Conservation (phyloP, 2,113 vertebrate genomes). For the Plecotus auritus region DNA sequence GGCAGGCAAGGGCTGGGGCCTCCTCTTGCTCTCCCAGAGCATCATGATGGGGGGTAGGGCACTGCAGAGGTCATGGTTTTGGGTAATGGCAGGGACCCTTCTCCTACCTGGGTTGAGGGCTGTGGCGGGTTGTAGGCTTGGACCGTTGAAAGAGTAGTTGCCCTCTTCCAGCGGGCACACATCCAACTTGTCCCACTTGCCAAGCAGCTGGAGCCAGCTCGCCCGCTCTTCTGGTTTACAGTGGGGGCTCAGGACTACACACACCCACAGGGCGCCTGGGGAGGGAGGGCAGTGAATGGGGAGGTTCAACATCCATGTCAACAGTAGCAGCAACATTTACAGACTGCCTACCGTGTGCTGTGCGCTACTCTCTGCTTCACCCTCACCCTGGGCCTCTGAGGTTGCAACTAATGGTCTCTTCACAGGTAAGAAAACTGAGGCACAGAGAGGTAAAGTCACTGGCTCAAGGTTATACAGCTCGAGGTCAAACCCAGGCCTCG, state of each 20-base stretch:
- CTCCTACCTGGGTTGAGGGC: slow-evolving; percentile 69
- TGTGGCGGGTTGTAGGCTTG: slow-evolving; percentile 27
- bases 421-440: background rate
- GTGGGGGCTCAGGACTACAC: slow-evolving; percentile 79
- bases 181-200: slow-evolving; percentile 77
- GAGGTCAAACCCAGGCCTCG: background rate
- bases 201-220: slow-evolving; percentile 78
- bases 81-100: background rate
- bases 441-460: background rate
- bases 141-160: slow-evolving; percentile 70
- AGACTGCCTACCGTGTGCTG: background rate
- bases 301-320: background rate
- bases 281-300: background rate
- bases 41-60: background rate
- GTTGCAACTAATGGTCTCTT: background rate
- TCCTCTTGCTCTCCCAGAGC: background rate
- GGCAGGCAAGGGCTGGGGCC: background rate
- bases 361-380: background rate
- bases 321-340: background rate
- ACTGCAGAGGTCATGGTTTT: background rate
- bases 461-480: too few species aligned
- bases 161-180: slow-evolving; percentile 79
- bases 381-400: background rate
- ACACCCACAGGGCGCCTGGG: slow-evolving; percentile 81
- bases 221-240: slow-evolving; percentile 75